These are phyloP conservation scores for Sebastes taczanowskii DNA, from an alignment of 2,797 vertebrate species.

Conservation along the genomic window DNA sequence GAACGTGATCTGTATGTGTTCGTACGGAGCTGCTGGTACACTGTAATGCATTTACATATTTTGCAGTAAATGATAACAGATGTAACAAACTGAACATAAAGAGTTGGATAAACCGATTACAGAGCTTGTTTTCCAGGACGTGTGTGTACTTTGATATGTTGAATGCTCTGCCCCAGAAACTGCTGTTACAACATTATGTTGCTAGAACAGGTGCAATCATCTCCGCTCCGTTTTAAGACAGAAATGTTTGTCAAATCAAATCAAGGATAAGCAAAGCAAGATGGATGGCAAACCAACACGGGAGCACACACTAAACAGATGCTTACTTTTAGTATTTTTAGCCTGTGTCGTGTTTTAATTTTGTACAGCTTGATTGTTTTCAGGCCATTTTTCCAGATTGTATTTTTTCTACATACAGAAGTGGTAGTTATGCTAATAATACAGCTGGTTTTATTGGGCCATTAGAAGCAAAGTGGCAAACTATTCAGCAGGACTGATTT, in stretches of 20 bases:
- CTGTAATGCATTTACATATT: not conserved
- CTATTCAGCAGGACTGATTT: not conserved
- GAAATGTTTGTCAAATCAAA: slow-evolving; percentile 7
- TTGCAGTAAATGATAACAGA: not conserved
- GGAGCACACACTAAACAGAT: not conserved
- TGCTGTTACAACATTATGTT: slow-evolving; percentile 5
- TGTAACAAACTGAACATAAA: not conserved
- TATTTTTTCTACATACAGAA: not conserved
- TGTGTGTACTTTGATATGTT: not conserved
- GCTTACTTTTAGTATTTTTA: not conserved
- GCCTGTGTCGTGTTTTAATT: not conserved
- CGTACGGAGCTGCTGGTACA: not conserved
- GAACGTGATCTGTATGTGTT: not conserved
- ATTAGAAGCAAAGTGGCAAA: not conserved
- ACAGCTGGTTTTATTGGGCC: not conserved
- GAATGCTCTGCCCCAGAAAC: not conserved
- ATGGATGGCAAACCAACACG: not conserved
- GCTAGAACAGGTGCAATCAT: not conserved
- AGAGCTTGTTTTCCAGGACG: not conserved
- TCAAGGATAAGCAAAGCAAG: slow-evolving; percentile 9
- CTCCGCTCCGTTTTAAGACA: slow-evolving; percentile 1
- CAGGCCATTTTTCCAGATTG: not conserved
- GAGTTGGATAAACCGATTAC: not conserved
- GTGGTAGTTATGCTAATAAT: not conserved
- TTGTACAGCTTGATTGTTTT: not conserved